Conservation (phyloP, 2,888 invertebrate genomes). For the Trisateles emortualis region DNA sequence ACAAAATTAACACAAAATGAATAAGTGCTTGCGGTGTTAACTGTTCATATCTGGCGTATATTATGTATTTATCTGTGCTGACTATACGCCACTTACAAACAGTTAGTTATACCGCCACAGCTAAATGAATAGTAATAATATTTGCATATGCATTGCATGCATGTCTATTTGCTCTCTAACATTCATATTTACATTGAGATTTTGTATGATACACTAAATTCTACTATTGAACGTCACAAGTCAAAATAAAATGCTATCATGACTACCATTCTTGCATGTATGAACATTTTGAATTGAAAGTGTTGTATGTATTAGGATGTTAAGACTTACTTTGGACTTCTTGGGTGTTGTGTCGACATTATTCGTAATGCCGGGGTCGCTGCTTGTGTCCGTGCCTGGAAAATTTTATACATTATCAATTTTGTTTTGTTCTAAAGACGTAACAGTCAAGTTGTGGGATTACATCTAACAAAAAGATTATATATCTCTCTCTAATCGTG, state of each 20-base stretch:
- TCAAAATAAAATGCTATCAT: conserved; percentile 41
- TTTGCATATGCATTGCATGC: conserved; percentile 61
- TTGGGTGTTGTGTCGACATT: conserved; percentile 82
- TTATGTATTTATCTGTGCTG: not conserved
- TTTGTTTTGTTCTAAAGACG: too few species aligned
- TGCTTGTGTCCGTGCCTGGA: conserved; percentile 82
- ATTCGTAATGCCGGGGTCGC: conserved; percentile 80
- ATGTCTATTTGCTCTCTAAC: conserved; percentile 70
- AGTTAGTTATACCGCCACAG: conserved; percentile 37
- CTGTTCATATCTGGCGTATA: conserved; percentile 7
- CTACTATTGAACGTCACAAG: conserved; percentile 41
- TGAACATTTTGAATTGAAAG: conserved; percentile 38
- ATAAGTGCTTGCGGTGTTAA: conserved; percentile 54
- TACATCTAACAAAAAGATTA: too few species aligned
- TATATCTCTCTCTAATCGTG: too few species aligned
- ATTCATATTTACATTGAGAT: conserved; percentile 70
- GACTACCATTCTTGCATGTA: conserved; percentile 69
- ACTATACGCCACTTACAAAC: conserved; percentile 6
- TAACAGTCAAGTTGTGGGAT: too few species aligned
- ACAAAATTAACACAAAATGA: conserved; percentile 72
- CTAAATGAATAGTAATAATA: conserved; percentile 61
- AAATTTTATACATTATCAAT: conserved; percentile 1
- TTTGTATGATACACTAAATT: conserved; percentile 66
- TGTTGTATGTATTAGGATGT: not conserved
- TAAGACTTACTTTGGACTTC: conserved; percentile 75